Base-by-base conservation (phyloP, 2,888 invertebrate species). In the Cephus pygmeus region DNA sequence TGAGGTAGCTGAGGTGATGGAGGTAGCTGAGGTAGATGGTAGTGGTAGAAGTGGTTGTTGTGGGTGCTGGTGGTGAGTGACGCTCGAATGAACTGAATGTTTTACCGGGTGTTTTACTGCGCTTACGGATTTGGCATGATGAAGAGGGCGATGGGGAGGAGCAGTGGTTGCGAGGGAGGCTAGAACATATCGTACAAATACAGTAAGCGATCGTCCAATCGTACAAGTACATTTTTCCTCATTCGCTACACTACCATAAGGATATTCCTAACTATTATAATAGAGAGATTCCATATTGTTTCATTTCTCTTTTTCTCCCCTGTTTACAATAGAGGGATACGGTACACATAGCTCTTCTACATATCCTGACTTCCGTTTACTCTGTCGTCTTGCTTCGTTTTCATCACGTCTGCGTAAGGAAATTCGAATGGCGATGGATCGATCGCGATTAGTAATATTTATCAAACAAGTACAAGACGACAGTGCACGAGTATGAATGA, bases 91-190 rank as follows among this genome's bases (percentile, higher is more conserved):
- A 88, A 88, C 83, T 85, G 89, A 87, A 87, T 88, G 85, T 85
- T 89, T 90, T 86, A 88, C 84, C 86, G 88, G 82, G 86, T 87
- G 82, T 87, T 89, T 89, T 82, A 86, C 88, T 80, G 76, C 85
- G 84, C 83, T 84, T 81, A 85, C 85, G 88, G 88, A 87, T 90
- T 89, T 90, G 84, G 87, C 88, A 83, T 90, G 90, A 89, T 91
- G 90, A 89, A 90, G 88, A 88, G 91, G 91, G 87, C 91, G 91
- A 90, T 91, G 94, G 94, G 94, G 94, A 93, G 94, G 94, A 93
- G 94, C 94, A 93, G 94, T 94, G 93, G 95, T 95, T 93, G 94
- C 94, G 93, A 95, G 93, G 94, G 94, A 95, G 92, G 95, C 95
- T 95, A 95, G 93, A 94, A 94, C 90, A 91, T 87, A 90, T 85